phyloP scores from a whole-genome alignment of 2,888 invertebrate genomes.

The Dendrolimus houi region DNA sequence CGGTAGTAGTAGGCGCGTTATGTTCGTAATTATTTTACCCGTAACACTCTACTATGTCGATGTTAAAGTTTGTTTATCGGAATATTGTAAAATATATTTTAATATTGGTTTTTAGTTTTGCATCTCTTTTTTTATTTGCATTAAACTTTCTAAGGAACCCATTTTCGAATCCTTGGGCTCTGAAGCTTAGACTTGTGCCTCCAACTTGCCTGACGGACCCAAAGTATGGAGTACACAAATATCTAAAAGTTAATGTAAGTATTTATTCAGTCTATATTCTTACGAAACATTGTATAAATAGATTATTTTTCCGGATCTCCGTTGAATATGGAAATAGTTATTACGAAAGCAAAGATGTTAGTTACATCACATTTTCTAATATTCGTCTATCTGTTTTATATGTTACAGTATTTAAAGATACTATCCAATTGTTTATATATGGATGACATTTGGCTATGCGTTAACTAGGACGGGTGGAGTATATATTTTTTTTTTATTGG shows the following conservation, averaged over 20 bases:
- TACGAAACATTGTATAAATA: no score
- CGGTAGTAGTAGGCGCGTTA: slow-evolving; percentile 9
- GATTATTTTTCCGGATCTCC: no score
- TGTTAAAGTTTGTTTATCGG: slow-evolving; percentile 17
- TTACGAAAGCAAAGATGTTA: no score
- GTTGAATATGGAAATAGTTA: no score
- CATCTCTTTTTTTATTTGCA: slow-evolving; percentile 28
- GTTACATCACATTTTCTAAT: no score
- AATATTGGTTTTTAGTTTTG: slow-evolving; percentile 31
- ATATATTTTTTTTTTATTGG: no score
- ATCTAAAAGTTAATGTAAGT: slow-evolving; percentile 73
- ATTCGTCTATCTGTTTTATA: no score
- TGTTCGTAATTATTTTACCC: background rate
- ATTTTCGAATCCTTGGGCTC: slow-evolving; percentile 37
- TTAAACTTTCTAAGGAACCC: slow-evolving; percentile 45
- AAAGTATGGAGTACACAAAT: slow-evolving; percentile 71
- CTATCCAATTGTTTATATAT: no score
- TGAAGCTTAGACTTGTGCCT: slow-evolving; percentile 56
- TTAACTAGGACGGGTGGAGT: no score
- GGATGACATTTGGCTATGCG: no score
- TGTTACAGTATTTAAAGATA: no score
- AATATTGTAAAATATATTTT: slow-evolving; percentile 32
- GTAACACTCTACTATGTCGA: background rate
- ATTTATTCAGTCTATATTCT: slow-evolving; percentile 1
- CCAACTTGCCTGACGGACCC: slow-evolving; percentile 64